Conservation (phyloP, 2,797 vertebrate genomes). For the Melanogrammus aeglefinus region DNA sequence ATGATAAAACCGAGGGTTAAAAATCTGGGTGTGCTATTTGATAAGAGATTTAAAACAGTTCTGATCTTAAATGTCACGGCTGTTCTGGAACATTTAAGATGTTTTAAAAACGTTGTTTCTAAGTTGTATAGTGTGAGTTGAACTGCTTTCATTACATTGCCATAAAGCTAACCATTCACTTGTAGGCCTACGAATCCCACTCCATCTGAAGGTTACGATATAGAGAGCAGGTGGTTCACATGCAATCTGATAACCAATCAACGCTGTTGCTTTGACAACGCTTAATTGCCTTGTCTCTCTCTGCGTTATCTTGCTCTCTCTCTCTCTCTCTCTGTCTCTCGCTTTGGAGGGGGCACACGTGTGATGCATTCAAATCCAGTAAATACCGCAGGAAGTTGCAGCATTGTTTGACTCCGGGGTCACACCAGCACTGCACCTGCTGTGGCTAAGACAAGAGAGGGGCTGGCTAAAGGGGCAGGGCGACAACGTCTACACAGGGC, state of each 20-base stretch:
- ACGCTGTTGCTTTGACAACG: constrained; percentile 6
- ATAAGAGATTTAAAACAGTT: neutral
- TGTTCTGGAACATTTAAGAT: neutral
- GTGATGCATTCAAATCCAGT: constrained; percentile 30
- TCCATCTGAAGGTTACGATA: neutral
- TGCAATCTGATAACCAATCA: neutral
- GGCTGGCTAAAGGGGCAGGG: constrained; percentile 24
- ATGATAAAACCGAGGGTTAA: neutral
- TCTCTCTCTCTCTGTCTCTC: neutral
- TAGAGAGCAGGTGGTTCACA: neutral
- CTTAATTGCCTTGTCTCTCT: neutral
- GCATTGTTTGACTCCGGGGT: constrained; percentile 23
- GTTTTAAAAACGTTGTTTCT: neutral
- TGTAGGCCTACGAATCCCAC: neutral
- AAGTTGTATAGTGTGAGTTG: neutral
- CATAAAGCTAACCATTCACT: constrained; percentile 1
- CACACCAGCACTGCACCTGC: constrained; percentile 46
- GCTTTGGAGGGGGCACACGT: constrained; percentile 42
- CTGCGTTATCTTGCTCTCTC: neutral
- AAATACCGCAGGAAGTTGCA: constrained; percentile 28
- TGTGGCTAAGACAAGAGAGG: constrained; percentile 20
- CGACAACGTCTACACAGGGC: neutral
- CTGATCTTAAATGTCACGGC: neutral
- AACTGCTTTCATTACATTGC: neutral
- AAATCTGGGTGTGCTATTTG: neutral